Percentiles rank a stretch among this genome's conserved stretches.
Conservation (phyloP, 2,113 vertebrate genomes). For the Corythaixoides concolor region DNA sequence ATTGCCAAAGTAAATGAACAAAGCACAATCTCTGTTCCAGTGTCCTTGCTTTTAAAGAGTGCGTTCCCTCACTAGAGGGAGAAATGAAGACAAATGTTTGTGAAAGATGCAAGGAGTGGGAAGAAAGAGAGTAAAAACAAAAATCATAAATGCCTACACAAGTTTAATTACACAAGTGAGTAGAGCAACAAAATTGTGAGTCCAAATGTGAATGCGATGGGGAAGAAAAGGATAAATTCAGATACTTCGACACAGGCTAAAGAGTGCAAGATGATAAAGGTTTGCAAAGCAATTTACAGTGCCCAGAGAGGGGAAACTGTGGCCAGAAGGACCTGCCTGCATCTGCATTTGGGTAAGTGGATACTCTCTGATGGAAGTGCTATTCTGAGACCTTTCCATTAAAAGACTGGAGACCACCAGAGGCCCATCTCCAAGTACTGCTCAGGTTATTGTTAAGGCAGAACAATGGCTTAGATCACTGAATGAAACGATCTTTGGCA, state of each 20-base stretch:
- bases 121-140: neutral
- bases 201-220: neutral
- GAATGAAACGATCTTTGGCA: neutral
- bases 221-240: neutral
- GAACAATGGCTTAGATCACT: neutral
- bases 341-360: neutral
- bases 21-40: neutral
- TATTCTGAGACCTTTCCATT: neutral
- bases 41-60: neutral
- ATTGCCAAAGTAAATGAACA: conserved; percentile 48
- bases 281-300: neutral
- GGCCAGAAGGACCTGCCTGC: neutral
- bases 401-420: neutral
- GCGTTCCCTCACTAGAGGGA: neutral
- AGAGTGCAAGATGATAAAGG: neutral
- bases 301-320: neutral
- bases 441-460: neutral
- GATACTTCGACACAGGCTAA: neutral
- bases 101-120: neutral
- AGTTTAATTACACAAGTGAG: neutral
- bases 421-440: neutral
- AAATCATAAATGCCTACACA: neutral
- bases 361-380: neutral
- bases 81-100: conserved; percentile 17
- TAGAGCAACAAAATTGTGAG: neutral